Base-by-base conservation (phyloP, 1,140 invertebrate genomes). In the Idris sp. region DNA sequence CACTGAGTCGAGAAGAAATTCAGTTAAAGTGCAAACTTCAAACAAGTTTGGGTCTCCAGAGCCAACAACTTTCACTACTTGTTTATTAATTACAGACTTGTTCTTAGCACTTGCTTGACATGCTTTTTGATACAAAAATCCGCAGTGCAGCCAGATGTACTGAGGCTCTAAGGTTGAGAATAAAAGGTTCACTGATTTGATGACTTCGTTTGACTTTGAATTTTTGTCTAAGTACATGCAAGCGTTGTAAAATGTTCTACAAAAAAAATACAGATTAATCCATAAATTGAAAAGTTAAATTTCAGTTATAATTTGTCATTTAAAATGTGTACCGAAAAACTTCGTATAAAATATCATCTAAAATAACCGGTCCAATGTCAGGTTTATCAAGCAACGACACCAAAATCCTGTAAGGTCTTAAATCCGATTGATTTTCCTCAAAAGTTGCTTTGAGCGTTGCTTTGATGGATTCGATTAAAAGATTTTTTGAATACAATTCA, bases 301-400 rank as follows among this genome's bases (percentile, higher is more conserved):
- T n/a, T n/a, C n/a, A n/a, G n/a, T n/a, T n/a, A n/a, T n/a, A n/a
- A n/a, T 22, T 22, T 22, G 19, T 6, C 2, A 22, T 22, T 22
- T 22, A 6, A 22, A 22, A 11, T 81, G n/a, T n/a, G n/a, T 81
- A 93, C 88, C 95, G 91, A 84, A 97, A 95, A 43, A 97, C 92
- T 83, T 97, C 94, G 62, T 94, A 91, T 4, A 97, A 89, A 56
- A 97, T 93, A 84, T 93, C 92, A 79, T 97, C 95, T 41, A 97
- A 83, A 72, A 98, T 95, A 6, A 92, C 90, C 36, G 92, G 91
- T 7, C 95, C 95, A 51, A 98, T 95, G 85, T 97, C 96, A 28
- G 93, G 92, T 84, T 97, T 95, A 82, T 98, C 96, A 14, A 98
- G 87, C 19, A 98, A 87, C 26, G 95, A 96, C 4, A 96, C 92